Conservation (phyloP, 2,113 vertebrate genomes). For the Microcebus lehilahytsara region DNA sequence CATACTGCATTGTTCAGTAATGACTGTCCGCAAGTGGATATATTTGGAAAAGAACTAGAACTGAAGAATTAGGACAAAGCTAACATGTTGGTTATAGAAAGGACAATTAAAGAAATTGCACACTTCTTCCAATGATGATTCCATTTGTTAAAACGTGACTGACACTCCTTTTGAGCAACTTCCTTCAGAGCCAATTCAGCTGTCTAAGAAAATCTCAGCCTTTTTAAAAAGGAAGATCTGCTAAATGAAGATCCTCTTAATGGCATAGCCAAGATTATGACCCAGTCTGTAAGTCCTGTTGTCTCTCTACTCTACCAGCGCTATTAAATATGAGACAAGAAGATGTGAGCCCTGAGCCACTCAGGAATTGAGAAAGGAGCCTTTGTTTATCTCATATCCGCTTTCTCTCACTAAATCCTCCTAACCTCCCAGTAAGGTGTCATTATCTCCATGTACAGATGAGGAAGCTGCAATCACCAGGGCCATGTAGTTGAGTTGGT, state of each 20-base stretch:
- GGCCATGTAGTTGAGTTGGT: neutral
- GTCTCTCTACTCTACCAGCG: neutral
- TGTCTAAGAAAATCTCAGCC: neutral
- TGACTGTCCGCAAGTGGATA: neutral
- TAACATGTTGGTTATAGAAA: neutral
- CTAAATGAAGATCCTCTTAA: neutral
- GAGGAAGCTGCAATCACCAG: neutral
- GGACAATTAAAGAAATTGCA: neutral
- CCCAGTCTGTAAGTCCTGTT: neutral
- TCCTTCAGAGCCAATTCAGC: neutral
- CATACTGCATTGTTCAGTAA: neutral
- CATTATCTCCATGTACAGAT: neutral
- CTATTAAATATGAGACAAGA: slow-evolving; percentile 1
- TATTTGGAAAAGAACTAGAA: neutral
- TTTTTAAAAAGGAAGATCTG: neutral
- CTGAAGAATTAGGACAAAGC: neutral
- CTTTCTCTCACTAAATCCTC: neutral
- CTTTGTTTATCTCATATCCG: neutral
- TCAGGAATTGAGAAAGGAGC: neutral
- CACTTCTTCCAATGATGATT: neutral
- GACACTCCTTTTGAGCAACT: neutral
- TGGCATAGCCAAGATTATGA: neutral
- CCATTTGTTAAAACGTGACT: neutral
- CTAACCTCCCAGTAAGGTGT: neutral
- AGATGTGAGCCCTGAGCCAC: neutral